Percentiles rank a stretch among this genome's conserved stretches.
phyloP scores from a whole-genome alignment of 2,797 vertebrate species.

The Premnoplex brunnescens region DNA sequence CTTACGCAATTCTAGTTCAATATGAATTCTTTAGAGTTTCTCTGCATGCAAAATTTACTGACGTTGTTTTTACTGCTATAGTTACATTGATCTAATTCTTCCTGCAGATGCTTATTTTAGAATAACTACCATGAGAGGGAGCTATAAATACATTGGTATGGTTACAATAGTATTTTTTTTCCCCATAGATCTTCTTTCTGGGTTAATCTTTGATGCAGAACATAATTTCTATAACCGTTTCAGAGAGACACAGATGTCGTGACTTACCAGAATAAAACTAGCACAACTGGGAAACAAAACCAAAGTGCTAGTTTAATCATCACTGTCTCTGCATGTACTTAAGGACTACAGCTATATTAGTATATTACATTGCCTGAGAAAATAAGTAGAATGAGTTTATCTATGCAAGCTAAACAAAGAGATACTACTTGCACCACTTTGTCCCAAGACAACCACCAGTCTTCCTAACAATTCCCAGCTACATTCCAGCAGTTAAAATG shows the following conservation, averaged over 20 bases:
- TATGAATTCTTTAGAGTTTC: neutral
- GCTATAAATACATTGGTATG: neutral
- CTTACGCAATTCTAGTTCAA: neutral
- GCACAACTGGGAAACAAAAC: neutral
- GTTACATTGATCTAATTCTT: neutral
- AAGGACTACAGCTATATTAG: neutral
- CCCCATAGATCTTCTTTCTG: neutral
- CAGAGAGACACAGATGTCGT: neutral
- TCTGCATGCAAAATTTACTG: neutral
- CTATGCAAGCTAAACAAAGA: neutral
- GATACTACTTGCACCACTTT: neutral
- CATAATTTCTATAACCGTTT: neutral
- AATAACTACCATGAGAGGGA: neutral
- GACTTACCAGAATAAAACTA: neutral
- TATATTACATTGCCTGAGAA: neutral
- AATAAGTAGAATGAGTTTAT: neutral
- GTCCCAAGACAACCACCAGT: neutral
- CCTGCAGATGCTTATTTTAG: neutral
- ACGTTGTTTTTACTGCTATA: neutral
- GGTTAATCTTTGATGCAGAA: neutral
- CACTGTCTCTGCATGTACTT: neutral
- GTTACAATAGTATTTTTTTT: neutral
- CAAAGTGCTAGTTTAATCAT: neutral
- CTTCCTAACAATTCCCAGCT: neutral
- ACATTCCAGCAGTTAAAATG: neutral